Evolutionary conservation across 2,113 vertebrate species (phyloP).

Genomic region (Peromyscus polionotus): DNA sequence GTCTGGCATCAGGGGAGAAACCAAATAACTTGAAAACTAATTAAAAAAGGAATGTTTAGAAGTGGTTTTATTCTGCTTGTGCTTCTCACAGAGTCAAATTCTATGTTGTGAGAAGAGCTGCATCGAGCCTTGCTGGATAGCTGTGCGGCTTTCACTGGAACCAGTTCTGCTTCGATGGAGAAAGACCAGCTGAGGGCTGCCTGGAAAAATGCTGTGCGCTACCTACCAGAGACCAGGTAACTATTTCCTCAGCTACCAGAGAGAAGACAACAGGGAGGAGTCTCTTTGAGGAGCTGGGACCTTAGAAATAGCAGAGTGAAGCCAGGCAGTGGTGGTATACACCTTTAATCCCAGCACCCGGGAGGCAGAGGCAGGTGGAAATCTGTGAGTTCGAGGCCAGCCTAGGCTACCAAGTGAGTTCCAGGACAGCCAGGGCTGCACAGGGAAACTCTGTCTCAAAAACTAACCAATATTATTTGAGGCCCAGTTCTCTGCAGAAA

Average conservation of each 20-base stretch:
- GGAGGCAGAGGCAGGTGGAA: no score
- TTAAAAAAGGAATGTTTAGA: not conserved
- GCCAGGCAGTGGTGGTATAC: accelerated
- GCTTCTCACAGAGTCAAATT: not conserved
- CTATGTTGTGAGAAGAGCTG: not conserved
- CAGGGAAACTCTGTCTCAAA: no score
- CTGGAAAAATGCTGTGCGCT: not conserved
- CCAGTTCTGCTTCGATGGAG: not conserved
- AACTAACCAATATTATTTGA: not conserved
- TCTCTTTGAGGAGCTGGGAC: not conserved
- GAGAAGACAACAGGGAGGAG: not conserved
- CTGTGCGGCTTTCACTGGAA: not conserved
- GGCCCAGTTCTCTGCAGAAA: not conserved
- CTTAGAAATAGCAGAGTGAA: not conserved
- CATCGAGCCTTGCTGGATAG: not conserved
- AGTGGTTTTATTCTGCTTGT: not conserved
- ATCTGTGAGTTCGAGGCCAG: no score
- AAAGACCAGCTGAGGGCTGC: not conserved
- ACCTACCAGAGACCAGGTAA: not conserved
- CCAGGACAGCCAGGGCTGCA: no score
- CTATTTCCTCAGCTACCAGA: not conserved
- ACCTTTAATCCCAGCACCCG: no score
- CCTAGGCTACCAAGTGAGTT: no score
- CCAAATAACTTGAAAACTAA: not conserved
- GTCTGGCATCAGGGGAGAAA: not conserved